phyloP scores from a whole-genome alignment of 1,140 invertebrate species.

The Scaptomyza pallida region DNA sequence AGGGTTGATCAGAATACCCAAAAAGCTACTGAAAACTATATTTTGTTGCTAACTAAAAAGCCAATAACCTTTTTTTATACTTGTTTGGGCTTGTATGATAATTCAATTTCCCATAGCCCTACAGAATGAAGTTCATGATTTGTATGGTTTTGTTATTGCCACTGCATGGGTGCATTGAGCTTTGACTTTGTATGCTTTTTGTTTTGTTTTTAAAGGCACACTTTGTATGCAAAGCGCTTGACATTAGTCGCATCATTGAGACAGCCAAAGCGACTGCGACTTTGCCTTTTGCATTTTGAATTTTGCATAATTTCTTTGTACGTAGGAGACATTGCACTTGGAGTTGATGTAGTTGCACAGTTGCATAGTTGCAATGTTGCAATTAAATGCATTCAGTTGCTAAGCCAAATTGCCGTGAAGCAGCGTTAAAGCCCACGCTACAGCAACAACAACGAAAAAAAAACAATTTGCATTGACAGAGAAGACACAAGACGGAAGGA shows the following conservation, averaged over 20 bases:
- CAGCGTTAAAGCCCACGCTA: constrained; percentile 37
- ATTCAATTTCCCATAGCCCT: constrained; percentile 17
- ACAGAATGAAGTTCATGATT: constrained; percentile 40
- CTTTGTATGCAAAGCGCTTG: constrained; percentile 72
- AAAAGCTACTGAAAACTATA: neutral
- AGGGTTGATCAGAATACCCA: constrained; percentile 18
- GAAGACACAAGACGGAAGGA: constrained; percentile 24
- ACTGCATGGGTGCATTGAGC: constrained; percentile 55
- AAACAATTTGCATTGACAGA: constrained; percentile 52
- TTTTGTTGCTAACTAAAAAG: neutral
- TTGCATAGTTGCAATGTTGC: constrained; percentile 25
- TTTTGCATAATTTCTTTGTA: constrained; percentile 57
- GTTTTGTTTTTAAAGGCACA: constrained; percentile 23
- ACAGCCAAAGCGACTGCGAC: constrained; percentile 13
- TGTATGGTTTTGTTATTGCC: constrained; percentile 3
- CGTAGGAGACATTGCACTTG: constrained; percentile 62
- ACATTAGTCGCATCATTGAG: constrained; percentile 58
- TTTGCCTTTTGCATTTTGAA: constrained; percentile 46
- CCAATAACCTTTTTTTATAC: constrained; percentile 8
- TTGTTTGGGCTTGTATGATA: neutral
- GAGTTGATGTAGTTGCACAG: constrained; percentile 15
- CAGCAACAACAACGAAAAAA: neutral
- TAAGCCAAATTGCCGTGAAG: constrained; percentile 51
- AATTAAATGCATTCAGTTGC: constrained; percentile 75
- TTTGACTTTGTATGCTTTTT: constrained; percentile 53